Base-by-base conservation (phyloP, 2,797 vertebrate genomes). In the Cyprinodon diabolis region DNA sequence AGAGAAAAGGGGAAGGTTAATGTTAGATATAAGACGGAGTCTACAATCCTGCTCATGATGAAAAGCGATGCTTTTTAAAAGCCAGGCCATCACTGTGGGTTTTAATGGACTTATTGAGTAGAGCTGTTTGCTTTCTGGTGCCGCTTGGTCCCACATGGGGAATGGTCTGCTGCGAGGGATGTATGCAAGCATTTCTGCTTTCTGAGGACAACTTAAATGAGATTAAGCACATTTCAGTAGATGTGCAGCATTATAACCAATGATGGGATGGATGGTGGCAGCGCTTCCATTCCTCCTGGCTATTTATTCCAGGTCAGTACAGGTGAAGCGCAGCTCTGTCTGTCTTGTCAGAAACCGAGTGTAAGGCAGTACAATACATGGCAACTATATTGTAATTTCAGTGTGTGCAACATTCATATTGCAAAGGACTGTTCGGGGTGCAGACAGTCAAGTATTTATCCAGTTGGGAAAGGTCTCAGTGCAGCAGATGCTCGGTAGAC, bases 1-100 rank as follows among this genome's bases (percentile, higher is more conserved):
- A 48, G 81, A 82, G 71, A 66, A 54, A 66, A 66, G 74, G 75
- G 76, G 68, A 2, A 60, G 57, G 51, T 76, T 77, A 72, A 80
- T 80, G 82, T 84, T 85, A 63, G 80, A 88, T 83, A 77, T 88
- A 88, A 91, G 83, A 80, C 87, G 84, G 86, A 90, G 90, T 90
- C 76, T 87, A 81, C 89, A 89, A 82, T 90, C 76, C 30, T 66
- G 69, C 80, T 90, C 82, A 79, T 88, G 86, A 87, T 85, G 40
- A 86, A 86, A 89, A 83, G 83, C 77, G 68, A 78, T 77, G 78
- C 43, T 17, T 84, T 89, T 87, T 80, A 75, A 87, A 86, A 83
- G 67, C 69, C 77, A 47, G 71, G 37, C 77, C 74, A 78, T 81
- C 63, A 60, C 86, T 84, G 75, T 86, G 86, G 83, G 85, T 92